A percentile compares a stretch with the other conserved stretches of the same genome.
These are phyloP conservation scores for Scolanthus callimorphus DNA, from an alignment of 92 coral and sea anemone species.

Conservation along the genomic window DNA sequence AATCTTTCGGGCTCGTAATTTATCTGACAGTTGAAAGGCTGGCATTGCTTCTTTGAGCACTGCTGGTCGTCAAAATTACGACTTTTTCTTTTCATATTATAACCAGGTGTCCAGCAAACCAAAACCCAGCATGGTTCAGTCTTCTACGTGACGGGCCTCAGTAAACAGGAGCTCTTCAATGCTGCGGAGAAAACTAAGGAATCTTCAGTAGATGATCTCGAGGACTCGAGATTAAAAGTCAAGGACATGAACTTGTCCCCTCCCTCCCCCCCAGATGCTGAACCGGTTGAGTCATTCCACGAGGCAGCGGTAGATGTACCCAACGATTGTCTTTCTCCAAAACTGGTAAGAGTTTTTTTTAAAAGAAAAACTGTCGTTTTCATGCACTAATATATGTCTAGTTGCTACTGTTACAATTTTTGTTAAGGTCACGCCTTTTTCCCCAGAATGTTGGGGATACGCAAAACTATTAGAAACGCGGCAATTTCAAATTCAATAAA, in stretches of 20 bases:
- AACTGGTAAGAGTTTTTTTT: constrained; percentile 13
- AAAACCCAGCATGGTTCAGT: constrained; percentile 58
- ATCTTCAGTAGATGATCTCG: constrained; percentile 70
- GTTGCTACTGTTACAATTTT: too few relatives aligned
- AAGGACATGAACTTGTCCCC: constrained; percentile 30
- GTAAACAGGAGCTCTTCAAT: constrained; percentile 74
- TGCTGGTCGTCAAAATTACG: too few relatives aligned
- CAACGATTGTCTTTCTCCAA: constrained; percentile 22
- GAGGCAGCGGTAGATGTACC: constrained; percentile 85
- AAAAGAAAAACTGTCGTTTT: not conserved
- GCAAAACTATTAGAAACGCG: too few relatives aligned
- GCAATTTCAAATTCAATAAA: too few relatives aligned
- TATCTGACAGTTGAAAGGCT: too few relatives aligned
- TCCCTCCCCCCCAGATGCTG: constrained; percentile 53
- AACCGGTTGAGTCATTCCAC: constrained; percentile 58
- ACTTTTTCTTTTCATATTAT: too few relatives aligned
- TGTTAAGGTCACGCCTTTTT: too few relatives aligned
- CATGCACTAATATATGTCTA: not conserved
- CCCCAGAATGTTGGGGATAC: too few relatives aligned
- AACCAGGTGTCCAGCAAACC: constrained; percentile 30
- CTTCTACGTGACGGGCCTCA: constrained; percentile 76
- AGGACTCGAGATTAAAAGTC: constrained; percentile 42
- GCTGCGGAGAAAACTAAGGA: constrained; percentile 82
- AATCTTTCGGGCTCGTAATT: too few relatives aligned
- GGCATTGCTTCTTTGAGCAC: too few relatives aligned